phyloP scores from a whole-genome alignment of 2,797 vertebrate species.

The Liasis olivaceus region DNA sequence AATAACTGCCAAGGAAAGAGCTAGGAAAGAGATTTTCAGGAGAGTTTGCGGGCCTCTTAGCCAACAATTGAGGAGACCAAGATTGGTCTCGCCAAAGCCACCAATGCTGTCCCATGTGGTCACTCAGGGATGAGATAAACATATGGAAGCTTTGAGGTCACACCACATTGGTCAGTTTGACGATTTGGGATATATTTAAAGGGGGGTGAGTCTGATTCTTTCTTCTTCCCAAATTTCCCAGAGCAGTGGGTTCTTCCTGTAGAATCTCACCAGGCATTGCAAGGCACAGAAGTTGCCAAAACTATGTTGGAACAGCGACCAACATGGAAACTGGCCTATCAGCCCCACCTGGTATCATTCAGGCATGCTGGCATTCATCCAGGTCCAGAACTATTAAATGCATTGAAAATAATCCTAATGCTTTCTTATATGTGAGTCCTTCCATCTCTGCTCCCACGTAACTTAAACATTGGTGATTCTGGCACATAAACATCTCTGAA shows the following conservation, averaged over 20 bases:
- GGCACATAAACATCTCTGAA: background rate
- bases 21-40: slow-evolving; percentile 13
- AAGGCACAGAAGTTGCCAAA: accelerated
- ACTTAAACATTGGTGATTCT: background rate
- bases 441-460: background rate
- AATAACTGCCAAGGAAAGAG: background rate
- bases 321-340: background rate
- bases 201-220: slow-evolving; percentile 3
- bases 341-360: background rate
- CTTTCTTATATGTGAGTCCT: background rate
- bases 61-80: background rate
- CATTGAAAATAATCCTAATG: background rate
- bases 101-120: slow-evolving; percentile 36
- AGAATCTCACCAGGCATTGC: background rate
- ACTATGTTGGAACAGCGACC: background rate
- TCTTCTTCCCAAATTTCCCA: slow-evolving; percentile 45
- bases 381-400: background rate
- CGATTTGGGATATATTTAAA: slow-evolving; percentile 30
- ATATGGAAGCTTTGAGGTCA: slow-evolving; percentile 8
- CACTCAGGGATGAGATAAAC: background rate
- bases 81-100: slow-evolving; percentile 11
- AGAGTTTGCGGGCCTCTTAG: background rate
- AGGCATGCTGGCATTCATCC: background rate
- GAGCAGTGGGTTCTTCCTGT: slow-evolving; percentile 20
- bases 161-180: slow-evolving; percentile 39